Base-by-base conservation (phyloP, 2,113 vertebrate genomes). In the Numida meleagris region DNA sequence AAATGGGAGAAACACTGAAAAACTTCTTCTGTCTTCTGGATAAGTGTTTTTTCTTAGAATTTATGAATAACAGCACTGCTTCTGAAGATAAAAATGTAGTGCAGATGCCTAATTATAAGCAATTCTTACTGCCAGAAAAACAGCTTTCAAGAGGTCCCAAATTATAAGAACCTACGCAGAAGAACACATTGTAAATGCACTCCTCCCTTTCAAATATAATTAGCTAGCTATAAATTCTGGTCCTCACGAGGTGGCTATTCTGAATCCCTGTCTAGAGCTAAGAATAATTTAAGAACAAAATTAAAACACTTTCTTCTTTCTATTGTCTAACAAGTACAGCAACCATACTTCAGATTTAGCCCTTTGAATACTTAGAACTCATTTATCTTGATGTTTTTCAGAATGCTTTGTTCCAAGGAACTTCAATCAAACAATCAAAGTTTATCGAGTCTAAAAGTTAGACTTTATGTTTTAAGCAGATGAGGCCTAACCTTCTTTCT, bases 301-400 rank as follows among this genome's bases (percentile, higher is more conserved):
- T 38, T 34, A 42, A 18, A 9, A 59, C 12, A 3, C 42, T 29
- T 5, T 0, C 2, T 42, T 51, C 31, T 65, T 27, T 0, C 3
- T 14, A 3, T 42, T 62, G 1, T 31, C 17, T 9, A n/a, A 6
- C 6, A 8, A 63, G 4, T 31, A 43, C 16, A 62, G 5, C 2
- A 48, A 27, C 10, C 24, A 18, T 23, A 4, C 1, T 94, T 4
- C n/a, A 31, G 13, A 51, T 25, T 14, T 23, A 81, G 2, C 0
- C 2, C 5, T 78, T 21, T 40, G 66, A 25, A 74, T 81, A 73
- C 17, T 45, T 87, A n/a, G 17, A 82, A 68, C 67, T 85, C n/a
- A 17, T 4, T 59, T 55, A 15, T 3, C 10, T 9, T 29, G 9
- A 34, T 51, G 15, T 68, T 88, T 75, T 83, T 36, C 14, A 61